A percentile compares a stretch with the other conserved stretches of the same genome.
phyloP scores from a whole-genome alignment of 2,797 vertebrate genomes.

The Etheostoma nigrum region DNA sequence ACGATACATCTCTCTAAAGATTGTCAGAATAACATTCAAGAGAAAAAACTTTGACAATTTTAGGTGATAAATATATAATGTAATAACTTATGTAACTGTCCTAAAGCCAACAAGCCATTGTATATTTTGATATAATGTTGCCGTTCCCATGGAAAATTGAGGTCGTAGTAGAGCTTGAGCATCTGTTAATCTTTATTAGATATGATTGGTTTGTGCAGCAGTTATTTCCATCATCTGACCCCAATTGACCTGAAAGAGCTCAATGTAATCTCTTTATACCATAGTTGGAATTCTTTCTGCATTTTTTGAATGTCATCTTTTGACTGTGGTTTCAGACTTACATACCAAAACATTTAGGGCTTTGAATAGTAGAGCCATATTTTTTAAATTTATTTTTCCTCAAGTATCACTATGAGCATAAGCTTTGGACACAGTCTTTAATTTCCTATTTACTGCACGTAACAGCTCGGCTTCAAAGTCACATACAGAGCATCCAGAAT shows the following conservation, averaged over 20 bases:
- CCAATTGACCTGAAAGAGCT: slow-evolving; percentile 72
- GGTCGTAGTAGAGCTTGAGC: slow-evolving; percentile 55
- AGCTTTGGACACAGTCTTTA: slow-evolving; percentile 51
- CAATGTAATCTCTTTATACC: slow-evolving; percentile 74
- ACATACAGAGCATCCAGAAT: slow-evolving; percentile 45
- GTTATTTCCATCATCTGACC: slow-evolving; percentile 71
- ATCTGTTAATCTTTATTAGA: slow-evolving; percentile 69
- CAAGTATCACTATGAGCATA: slow-evolving; percentile 52
- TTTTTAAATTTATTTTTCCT: slow-evolving; percentile 31
- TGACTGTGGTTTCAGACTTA: slow-evolving; percentile 43
- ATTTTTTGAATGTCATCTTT: slow-evolving; percentile 58
- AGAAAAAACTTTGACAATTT: slow-evolving; percentile 7
- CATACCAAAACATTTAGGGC: slow-evolving; percentile 33
- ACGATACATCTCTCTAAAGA: not conserved
- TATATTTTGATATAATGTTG: slow-evolving; percentile 55
- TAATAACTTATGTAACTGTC: slow-evolving; percentile 43
- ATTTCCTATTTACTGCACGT: slow-evolving; percentile 66
- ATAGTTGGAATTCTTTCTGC: slow-evolving; percentile 61
- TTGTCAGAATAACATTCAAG: slow-evolving; percentile 1
- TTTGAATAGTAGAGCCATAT: slow-evolving; percentile 54
- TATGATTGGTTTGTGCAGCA: slow-evolving; percentile 67
- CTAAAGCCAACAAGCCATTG: slow-evolving; percentile 34
- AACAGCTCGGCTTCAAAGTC: slow-evolving; percentile 62
- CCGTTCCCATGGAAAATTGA: slow-evolving; percentile 58
- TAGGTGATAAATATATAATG: slow-evolving; percentile 13